A percentile compares a stretch with the other conserved stretches of the same genome.
These are phyloP conservation scores for Coboldia fuscipes DNA, from an alignment of 1,140 invertebrate species.

Conservation along the genomic window DNA sequence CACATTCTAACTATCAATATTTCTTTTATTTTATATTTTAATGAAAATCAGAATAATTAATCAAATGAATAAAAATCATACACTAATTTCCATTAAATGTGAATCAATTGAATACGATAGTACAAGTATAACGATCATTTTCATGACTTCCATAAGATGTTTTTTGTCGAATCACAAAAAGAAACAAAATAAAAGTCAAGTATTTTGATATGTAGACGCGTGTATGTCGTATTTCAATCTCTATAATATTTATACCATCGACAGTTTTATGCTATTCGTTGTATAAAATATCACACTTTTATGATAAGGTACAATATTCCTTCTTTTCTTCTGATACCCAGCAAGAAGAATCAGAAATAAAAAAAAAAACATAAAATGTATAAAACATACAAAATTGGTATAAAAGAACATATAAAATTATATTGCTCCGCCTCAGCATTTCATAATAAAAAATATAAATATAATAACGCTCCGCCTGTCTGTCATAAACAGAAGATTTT, in stretches of 20 bases:
- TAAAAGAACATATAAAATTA: neutral
- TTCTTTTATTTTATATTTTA: too few species aligned
- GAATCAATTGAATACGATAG: too few species aligned
- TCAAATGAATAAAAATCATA: too few species aligned
- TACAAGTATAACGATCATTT: too few species aligned
- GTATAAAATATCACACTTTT: neutral
- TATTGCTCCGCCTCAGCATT: constrained; percentile 1
- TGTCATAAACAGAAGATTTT: too few species aligned
- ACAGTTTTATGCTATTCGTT: neutral
- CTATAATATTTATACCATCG: neutral
- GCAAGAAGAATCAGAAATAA: neutral
- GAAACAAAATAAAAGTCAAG: too few species aligned
- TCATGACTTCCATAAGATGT: too few species aligned
- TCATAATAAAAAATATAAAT: constrained; percentile 3
- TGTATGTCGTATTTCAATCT: neutral
- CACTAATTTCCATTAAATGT: too few species aligned
- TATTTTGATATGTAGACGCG: too few species aligned
- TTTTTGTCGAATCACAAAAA: too few species aligned
- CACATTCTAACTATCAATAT: too few species aligned
- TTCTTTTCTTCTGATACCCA: neutral
- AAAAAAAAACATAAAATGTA: neutral
- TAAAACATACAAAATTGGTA: neutral
- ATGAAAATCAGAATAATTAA: too few species aligned
- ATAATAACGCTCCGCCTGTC: constrained; percentile 3
- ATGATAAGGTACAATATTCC: neutral